A percentile compares a stretch with the other conserved stretches of the same genome.
phyloP scores from a whole-genome alignment of 1,140 invertebrate species.

The Trichoplusia ni region DNA sequence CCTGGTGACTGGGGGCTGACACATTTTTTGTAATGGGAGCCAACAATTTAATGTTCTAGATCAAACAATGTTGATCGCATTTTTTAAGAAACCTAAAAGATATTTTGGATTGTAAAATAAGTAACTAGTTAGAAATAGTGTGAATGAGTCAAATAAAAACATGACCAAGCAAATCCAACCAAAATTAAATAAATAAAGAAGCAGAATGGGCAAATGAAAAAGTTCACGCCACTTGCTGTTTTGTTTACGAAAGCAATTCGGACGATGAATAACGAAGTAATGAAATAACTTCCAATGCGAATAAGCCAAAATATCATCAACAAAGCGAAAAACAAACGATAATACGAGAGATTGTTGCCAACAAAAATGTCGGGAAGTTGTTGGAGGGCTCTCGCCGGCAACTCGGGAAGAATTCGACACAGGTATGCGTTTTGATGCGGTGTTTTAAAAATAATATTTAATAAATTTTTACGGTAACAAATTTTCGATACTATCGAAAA shows the following conservation, averaged over 20 bases:
- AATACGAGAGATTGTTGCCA: constrained; percentile 47
- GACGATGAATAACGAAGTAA: constrained; percentile 49
- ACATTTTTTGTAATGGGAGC: constrained; percentile 24
- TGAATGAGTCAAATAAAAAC: no score
- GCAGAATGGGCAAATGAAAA: constrained; percentile 29
- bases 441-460: constrained; percentile 38
- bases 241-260: constrained; percentile 61
- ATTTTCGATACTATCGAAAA: neutral
- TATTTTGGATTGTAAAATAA: no score
- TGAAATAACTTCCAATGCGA: constrained; percentile 57
- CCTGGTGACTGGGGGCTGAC: constrained; percentile 12
- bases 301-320: constrained; percentile 62
- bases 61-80: constrained; percentile 4
- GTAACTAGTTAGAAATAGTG: no score
- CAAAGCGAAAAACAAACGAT: constrained; percentile 57
- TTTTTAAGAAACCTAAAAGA: no score
- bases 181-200: constrained; percentile 4
- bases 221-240: constrained; percentile 44
- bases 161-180: no score
- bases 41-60: constrained; percentile 16
- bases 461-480: constrained; percentile 15
- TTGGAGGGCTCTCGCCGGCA: constrained; percentile 22
- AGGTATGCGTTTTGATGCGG: constrained; percentile 47
- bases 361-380: constrained; percentile 51
- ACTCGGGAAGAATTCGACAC: constrained; percentile 44